Evolutionary conservation across 1,140 invertebrate species (phyloP).

Genomic region (Charaxes varanes): DNA sequence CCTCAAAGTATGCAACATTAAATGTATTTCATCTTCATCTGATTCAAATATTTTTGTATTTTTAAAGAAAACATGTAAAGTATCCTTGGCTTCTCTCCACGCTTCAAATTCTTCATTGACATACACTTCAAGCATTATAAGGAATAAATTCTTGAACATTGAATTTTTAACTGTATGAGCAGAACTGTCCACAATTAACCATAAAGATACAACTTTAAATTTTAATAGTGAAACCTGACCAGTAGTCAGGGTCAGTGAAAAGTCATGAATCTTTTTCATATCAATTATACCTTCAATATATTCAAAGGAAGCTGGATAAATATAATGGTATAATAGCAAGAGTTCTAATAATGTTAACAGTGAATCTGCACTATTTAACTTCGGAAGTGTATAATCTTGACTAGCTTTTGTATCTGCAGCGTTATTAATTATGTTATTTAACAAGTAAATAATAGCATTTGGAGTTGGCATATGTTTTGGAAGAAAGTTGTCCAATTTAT

Average conservation of each 20-base stretch:
- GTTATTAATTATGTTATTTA: constrained; percentile 53
- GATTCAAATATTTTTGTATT: constrained; percentile 78
- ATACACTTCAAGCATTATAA: constrained; percentile 76
- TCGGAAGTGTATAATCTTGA: constrained; percentile 45
- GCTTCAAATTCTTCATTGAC: constrained; percentile 62
- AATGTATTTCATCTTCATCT: constrained; percentile 77
- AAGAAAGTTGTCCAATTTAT: constrained; percentile 63
- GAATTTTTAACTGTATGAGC: constrained; percentile 74
- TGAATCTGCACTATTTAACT: constrained; percentile 47
- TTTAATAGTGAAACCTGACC: constrained; percentile 72
- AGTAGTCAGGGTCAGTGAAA: constrained; percentile 41
- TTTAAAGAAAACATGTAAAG: constrained; percentile 74
- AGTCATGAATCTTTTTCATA: constrained; percentile 66
- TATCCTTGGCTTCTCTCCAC: constrained; percentile 56
- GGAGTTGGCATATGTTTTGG: constrained; percentile 73
- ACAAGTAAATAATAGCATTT: constrained; percentile 64
- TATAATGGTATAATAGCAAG: constrained; percentile 72
- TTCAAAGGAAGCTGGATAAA: constrained; percentile 74
- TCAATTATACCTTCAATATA: constrained; percentile 60
- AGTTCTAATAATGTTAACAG: constrained; percentile 73
- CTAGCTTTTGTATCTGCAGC: constrained; percentile 21
- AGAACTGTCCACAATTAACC: constrained; percentile 75
- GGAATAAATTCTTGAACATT: constrained; percentile 75
- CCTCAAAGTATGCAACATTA: constrained; percentile 77
- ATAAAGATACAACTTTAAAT: constrained; percentile 79